These are phyloP conservation scores for Ridgeia piscesae DNA, from an alignment of 1,140 invertebrate species.

Conservation along the genomic window DNA sequence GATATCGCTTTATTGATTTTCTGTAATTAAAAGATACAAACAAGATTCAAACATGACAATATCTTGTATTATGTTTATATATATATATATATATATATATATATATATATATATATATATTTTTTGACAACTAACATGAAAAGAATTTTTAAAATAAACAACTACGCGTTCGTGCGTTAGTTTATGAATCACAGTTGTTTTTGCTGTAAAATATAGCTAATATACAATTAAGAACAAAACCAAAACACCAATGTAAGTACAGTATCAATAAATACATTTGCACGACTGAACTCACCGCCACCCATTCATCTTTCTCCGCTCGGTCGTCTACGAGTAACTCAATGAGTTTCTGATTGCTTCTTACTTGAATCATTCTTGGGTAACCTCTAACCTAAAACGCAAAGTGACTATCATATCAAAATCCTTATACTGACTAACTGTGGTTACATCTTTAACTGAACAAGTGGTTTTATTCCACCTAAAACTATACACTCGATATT, in stretches of 20 bases:
- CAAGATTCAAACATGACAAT: too few relatives aligned
- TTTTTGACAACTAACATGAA: too few relatives aligned
- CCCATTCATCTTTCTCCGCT: not conserved
- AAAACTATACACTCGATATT: not conserved
- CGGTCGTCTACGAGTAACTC: not conserved
- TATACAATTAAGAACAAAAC: too few relatives aligned
- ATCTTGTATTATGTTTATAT: not conserved
- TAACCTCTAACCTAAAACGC: not conserved
- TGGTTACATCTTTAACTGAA: too few relatives aligned
- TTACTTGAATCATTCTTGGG: not conserved
- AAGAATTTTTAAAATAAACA: too few relatives aligned
- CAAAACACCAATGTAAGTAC: too few relatives aligned
- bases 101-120: constrained; percentile 3
- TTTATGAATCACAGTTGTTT: too few relatives aligned
- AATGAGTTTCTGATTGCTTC: not conserved
- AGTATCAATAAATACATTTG: not conserved
- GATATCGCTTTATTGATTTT: too few relatives aligned
- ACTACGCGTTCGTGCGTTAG: too few relatives aligned
- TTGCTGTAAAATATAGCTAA: too few relatives aligned
- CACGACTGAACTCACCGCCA: not conserved
- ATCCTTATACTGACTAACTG: constrained; percentile 19
- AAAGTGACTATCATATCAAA: not conserved
- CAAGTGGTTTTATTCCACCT: too few relatives aligned
- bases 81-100: not conserved
- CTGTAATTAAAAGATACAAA: too few relatives aligned